phyloP scores from a whole-genome alignment of 2,797 vertebrate genomes.

The Acanthurus tractus region DNA sequence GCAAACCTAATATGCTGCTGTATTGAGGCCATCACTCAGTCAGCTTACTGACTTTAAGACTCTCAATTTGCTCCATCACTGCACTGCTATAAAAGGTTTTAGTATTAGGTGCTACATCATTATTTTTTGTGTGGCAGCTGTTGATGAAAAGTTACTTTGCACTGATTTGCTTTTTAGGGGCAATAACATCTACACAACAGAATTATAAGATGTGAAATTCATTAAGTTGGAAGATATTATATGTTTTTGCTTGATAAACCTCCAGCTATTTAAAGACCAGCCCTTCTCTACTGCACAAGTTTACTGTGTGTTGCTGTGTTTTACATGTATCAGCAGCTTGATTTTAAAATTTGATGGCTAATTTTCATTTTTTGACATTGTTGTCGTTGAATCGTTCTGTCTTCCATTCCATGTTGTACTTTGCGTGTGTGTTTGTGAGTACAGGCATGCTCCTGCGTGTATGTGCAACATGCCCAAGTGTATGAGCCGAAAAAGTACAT shows the following conservation, averaged over 20 bases:
- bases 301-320: slow-evolving; percentile 18
- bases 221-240: background rate
- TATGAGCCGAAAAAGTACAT: slow-evolving; percentile 22
- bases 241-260: slow-evolving; percentile 40
- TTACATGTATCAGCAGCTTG: slow-evolving; percentile 12
- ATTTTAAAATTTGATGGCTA: slow-evolving; percentile 17
- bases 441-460: slow-evolving; percentile 19
- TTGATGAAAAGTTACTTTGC: background rate
- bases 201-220: slow-evolving; percentile 12
- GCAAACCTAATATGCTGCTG: no score
- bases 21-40: background rate
- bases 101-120: no score
- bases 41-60: no score
- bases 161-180: background rate
- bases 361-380: slow-evolving; percentile 17
- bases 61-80: background rate
- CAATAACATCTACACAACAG: background rate
- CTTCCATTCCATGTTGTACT: background rate
- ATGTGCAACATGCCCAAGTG: slow-evolving; percentile 27
- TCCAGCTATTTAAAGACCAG: slow-evolving; percentile 29
- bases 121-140: background rate
- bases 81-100: no score
- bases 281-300: slow-evolving; percentile 23
- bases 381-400: slow-evolving; percentile 23
- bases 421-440: slow-evolving; percentile 15